Conservation (phyloP, 2,797 vertebrate species). For the Ceryle rudis region DNA sequence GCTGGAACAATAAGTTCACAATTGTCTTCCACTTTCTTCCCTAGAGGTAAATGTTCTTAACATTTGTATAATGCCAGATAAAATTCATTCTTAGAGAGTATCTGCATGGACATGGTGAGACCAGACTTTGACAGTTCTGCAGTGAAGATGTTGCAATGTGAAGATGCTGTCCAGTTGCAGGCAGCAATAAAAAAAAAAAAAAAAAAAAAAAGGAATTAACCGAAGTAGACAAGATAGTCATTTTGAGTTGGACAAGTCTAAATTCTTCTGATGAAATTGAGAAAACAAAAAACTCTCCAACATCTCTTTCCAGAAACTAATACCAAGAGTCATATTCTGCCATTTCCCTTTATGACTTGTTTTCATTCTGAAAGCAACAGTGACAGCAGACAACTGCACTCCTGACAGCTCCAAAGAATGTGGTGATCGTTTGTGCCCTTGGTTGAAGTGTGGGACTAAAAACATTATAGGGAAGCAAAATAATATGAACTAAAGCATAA, state of each 20-base stretch:
- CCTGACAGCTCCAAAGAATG: not conserved
- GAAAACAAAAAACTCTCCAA: not conserved
- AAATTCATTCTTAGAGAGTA: not conserved
- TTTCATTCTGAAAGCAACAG: not conserved
- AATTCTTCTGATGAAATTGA: not conserved
- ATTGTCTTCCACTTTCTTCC: not conserved
- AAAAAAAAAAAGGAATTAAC: not conserved
- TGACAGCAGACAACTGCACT: not conserved
- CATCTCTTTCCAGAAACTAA: not conserved
- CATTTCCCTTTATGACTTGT: not conserved
- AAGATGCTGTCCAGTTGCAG: not conserved
- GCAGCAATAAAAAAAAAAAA: accelerated
- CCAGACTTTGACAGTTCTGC: not conserved
- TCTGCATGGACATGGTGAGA: not conserved
- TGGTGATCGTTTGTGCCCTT: not conserved
- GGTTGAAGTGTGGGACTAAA: not conserved
- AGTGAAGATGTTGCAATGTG: not conserved
- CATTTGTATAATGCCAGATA: not conserved
- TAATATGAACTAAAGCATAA: not conserved
- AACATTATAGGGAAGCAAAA: not conserved
- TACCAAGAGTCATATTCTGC: not conserved
- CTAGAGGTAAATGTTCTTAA: not conserved
- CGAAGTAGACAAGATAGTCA: accelerated
- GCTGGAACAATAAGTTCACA: not conserved
- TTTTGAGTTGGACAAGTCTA: not conserved